phyloP scores from a whole-genome alignment of 2,113 vertebrate species.

The Orientallactaga bullata region DNA sequence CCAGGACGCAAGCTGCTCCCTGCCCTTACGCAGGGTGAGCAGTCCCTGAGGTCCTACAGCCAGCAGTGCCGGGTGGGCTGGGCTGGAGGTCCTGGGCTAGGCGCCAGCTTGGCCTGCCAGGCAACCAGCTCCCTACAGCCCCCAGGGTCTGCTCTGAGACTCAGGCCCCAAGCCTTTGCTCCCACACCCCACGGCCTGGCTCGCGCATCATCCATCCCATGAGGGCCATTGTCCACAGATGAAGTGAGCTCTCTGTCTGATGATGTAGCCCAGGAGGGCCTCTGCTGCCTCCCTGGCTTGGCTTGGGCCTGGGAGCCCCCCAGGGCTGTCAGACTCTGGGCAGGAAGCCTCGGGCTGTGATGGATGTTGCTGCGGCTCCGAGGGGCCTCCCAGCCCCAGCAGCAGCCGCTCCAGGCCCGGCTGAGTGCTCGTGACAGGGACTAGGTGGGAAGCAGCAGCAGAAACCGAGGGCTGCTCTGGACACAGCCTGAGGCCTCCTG shows the following conservation, averaged over 20 bases:
- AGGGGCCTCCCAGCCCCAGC: background rate
- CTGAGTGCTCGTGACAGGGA: background rate
- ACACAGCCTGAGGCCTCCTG: background rate
- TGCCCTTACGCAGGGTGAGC: background rate
- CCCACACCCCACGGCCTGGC: constrained; percentile 62
- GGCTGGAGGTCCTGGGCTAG: background rate
- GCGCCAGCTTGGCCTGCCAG: constrained; percentile 5
- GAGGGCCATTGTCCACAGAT: constrained; percentile 60
- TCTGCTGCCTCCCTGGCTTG: background rate
- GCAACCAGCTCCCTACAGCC: constrained; percentile 41
- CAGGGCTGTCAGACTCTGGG: constrained; percentile 37
- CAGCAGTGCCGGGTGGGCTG: background rate
- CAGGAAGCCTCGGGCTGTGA: constrained; percentile 52
- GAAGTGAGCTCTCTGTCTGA: constrained; percentile 72
- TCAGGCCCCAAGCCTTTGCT: background rate
- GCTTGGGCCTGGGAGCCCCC: background rate
- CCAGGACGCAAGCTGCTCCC: background rate
- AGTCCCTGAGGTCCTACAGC: constrained; percentile 26
- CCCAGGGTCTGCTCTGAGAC: constrained; percentile 2
- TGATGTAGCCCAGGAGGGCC: background rate
- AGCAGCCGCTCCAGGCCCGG: background rate
- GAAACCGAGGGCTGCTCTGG: no score
- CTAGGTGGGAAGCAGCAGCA: constrained; percentile 3
- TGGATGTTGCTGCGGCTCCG: background rate
- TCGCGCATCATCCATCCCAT: background rate